Evolutionary conservation across 2,888 invertebrate genomes (phyloP).

Genomic region (Panorpa germanica): DNA sequence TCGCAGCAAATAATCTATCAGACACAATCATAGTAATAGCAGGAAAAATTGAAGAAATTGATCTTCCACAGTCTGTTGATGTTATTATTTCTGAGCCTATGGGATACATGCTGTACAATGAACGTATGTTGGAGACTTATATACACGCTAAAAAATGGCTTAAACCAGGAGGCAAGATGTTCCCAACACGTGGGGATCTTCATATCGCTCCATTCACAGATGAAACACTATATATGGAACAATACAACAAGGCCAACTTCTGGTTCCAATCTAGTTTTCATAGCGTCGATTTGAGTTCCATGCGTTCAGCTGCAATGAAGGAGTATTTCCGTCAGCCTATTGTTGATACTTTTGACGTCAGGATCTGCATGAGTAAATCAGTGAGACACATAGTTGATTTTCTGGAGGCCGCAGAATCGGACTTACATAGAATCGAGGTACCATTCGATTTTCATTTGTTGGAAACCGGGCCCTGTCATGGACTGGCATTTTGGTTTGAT

Average conservation of each 20-base stretch:
- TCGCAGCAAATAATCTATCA: conserved; percentile 73
- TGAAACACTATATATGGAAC: conserved; percentile 93
- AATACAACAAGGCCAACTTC: conserved; percentile 96
- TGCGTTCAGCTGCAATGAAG: conserved; percentile 83
- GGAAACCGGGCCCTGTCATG: conserved; percentile 89
- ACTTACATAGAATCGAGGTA: conserved; percentile 88
- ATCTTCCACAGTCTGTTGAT: conserved; percentile 87
- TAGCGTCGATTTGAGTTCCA: conserved; percentile 84
- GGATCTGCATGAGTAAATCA: conserved; percentile 91
- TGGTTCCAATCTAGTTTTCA: conserved; percentile 98
- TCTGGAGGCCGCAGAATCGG: conserved; percentile 75
- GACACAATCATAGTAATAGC: conserved; percentile 84
- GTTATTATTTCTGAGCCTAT: conserved; percentile 97
- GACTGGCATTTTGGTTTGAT: conserved; percentile 98
- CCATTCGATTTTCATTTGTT: conserved; percentile 83
- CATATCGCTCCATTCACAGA: conserved; percentile 97
- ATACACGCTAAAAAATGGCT: conserved; percentile 98
- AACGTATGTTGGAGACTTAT: conserved; percentile 97
- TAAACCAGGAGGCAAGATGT: conserved; percentile 87
- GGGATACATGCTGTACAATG: conserved; percentile 99
- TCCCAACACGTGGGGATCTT: conserved; percentile 88
- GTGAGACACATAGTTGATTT: conserved; percentile 89
- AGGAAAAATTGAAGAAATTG: conserved; percentile 97
- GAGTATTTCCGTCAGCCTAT: conserved; percentile 97
- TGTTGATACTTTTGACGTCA: conserved; percentile 95